Evolutionary conservation across 2,113 vertebrate genomes (phyloP), one percentile per base, ranked within the genome.

Genomic region (Oncorhynchus tshawytscha): DNA sequence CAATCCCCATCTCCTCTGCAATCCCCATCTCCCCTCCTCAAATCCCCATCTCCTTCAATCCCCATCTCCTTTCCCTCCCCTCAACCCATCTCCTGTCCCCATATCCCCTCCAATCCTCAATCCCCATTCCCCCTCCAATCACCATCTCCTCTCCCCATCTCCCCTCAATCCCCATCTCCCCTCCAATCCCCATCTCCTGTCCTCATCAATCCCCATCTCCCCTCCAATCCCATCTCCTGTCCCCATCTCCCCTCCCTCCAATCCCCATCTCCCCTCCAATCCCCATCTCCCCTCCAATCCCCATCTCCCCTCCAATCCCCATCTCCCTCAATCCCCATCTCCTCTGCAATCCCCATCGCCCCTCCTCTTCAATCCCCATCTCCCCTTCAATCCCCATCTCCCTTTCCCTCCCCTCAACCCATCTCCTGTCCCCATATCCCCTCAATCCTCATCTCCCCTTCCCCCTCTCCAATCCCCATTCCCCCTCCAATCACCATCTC

Each of bases 401-500:
- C 60, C 24, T 25, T 25, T 25, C 24, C 24, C 24, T 25, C 25
- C 25, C 25, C 1, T 2, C 25, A 25, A 25, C 25, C 25, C 25
- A 25, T 25, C 25, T 25, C 25, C 25, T 2, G 1, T 25, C 25
- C 1, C 25, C 25, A 15, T 22, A 1, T 15, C 64, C 70, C 48
- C n/a, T 78, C 27, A 69, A 70, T 29, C n/a, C 11, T 8, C 31
- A 1, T 22, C 18, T 48, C 25, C 13, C 3, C 70, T 7, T 1
- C 25, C 25, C 25, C 25, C 25, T 25, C 25, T 25, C 25, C 22
- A 9, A 34, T 34, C 5, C n/a, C 5, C n/a, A 13, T 22, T 3
- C 24, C 70, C 51, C 60, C 16, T 78, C 34, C 27, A 69, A 70
- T 64, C 54, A 67, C 71, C 82, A 83, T 22, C 59, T 62, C 59